These are phyloP conservation scores for Athrips mouffetella DNA, from an alignment of 2,888 invertebrate genomes.

Conservation along the genomic window DNA sequence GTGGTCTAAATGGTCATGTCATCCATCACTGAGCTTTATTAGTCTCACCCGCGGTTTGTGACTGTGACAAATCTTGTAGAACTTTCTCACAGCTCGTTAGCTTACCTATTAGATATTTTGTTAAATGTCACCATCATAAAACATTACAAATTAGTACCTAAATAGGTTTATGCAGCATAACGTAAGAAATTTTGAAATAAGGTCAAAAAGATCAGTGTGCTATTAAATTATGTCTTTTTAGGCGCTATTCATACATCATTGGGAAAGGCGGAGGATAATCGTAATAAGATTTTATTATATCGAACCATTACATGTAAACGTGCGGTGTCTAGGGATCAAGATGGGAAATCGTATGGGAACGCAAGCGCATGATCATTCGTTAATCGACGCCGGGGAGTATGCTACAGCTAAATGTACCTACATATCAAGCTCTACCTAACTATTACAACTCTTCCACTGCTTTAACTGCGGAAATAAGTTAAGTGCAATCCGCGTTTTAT, in stretches of 20 bases:
- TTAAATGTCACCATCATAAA: too few relatives aligned
- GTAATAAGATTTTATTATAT: constrained; percentile 71
- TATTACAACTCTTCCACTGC: not conserved
- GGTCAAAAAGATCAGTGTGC: constrained; percentile 32
- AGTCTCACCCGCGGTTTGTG: constrained; percentile 47
- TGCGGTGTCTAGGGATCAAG: constrained; percentile 61
- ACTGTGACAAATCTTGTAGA: constrained; percentile 31
- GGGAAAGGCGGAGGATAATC: constrained; percentile 53
- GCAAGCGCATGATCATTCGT: constrained; percentile 42
- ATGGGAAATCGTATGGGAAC: constrained; percentile 55
- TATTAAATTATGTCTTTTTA: constrained; percentile 53
- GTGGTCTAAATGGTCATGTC: constrained; percentile 50
- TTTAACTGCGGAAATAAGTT: constrained; percentile 12
- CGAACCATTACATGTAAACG: constrained; percentile 63
- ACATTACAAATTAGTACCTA: too few relatives aligned
- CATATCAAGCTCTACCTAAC: too few relatives aligned
- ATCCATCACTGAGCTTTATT: constrained; percentile 52
- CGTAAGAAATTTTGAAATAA: too few relatives aligned
- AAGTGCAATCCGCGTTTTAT: not conserved
- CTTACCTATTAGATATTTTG: not conserved
- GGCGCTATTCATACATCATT: constrained; percentile 57
- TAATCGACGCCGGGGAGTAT: constrained; percentile 40
- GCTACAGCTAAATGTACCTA: not conserved
- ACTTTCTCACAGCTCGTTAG: constrained; percentile 10
- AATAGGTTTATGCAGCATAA: too few relatives aligned